Percentiles rank a stretch among this genome's conserved stretches.
Conservation (phyloP, 2,888 invertebrate species). For the Nezara viridula region DNA sequence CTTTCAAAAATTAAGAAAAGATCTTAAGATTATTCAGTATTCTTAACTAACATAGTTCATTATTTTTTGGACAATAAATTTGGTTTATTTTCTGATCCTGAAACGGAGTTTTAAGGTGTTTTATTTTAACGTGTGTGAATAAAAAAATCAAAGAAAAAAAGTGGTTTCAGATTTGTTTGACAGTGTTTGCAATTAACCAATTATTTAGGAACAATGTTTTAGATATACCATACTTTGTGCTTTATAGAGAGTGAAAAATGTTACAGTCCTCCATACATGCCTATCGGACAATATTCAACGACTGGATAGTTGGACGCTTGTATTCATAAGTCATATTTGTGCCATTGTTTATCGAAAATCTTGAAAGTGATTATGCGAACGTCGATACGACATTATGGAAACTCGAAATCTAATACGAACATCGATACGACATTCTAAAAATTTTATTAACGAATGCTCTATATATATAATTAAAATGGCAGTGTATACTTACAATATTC, state of each 20-base stretch:
- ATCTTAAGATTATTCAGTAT: neutral
- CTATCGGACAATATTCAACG: neutral
- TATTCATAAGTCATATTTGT: neutral
- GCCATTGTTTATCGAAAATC: neutral
- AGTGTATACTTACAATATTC: neutral
- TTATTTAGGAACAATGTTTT: neutral
- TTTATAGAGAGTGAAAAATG: neutral
- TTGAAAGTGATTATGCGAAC: neutral
- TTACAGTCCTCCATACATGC: neutral
- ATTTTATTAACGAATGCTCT: conserved; percentile 4
- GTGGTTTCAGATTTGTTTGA: too few species aligned
- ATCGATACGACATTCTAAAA: conserved; percentile 18
- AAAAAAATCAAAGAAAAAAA: too few species aligned
- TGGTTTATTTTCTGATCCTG: neutral
- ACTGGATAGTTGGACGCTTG: neutral
- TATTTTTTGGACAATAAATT: neutral
- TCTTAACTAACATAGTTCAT: neutral
- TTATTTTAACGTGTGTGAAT: too few species aligned
- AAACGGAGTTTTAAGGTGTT: too few species aligned
- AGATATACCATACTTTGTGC: neutral
- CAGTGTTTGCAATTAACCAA: neutral
- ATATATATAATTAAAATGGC: conserved; percentile 35
- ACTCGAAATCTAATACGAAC: neutral
- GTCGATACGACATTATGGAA: neutral
- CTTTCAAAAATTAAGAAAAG: neutral